phyloP scores from a whole-genome alignment of 2,888 invertebrate genomes.

The Thymelicus sylvestris region DNA sequence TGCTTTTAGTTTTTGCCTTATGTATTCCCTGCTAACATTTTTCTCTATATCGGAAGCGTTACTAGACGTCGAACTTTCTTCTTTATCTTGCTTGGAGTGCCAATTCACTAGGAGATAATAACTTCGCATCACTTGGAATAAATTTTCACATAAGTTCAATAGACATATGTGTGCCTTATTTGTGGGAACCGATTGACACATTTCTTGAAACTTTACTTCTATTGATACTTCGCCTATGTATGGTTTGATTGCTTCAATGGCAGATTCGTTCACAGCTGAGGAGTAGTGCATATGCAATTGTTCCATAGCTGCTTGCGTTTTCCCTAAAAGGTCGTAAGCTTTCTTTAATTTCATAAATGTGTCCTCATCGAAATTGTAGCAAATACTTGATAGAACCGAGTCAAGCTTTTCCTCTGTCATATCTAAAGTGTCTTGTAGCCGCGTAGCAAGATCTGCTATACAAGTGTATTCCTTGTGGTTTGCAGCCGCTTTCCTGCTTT shows the following conservation, averaged over 20 bases:
- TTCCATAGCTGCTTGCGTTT: conserved; percentile 96
- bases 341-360: conserved; percentile 93
- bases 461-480: conserved; percentile 95
- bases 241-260: conserved; percentile 85
- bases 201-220: conserved; percentile 89
- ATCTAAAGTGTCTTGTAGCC: conserved; percentile 95
- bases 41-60: conserved; percentile 85
- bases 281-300: conserved; percentile 98
- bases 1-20: conserved; percentile 94
- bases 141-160: conserved; percentile 92
- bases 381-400: conserved; percentile 91
- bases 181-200: conserved; percentile 86
- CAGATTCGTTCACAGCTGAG: conserved; percentile 94
- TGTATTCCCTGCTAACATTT: conserved; percentile 90
- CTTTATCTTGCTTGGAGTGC: conserved; percentile 86
- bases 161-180: conserved; percentile 87
- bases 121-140: conserved; percentile 92
- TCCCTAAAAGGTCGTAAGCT: conserved; percentile 95
- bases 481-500: conserved; percentile 93
- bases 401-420: conserved; percentile 97
- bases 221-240: conserved; percentile 64
- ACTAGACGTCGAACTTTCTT: conserved; percentile 55
- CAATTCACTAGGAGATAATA: conserved; percentile 91
- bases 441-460: conserved; percentile 93
- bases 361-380: conserved; percentile 89